phyloP scores from a whole-genome alignment of 2,113 vertebrate genomes.

The Vanacampus margaritifer region DNA sequence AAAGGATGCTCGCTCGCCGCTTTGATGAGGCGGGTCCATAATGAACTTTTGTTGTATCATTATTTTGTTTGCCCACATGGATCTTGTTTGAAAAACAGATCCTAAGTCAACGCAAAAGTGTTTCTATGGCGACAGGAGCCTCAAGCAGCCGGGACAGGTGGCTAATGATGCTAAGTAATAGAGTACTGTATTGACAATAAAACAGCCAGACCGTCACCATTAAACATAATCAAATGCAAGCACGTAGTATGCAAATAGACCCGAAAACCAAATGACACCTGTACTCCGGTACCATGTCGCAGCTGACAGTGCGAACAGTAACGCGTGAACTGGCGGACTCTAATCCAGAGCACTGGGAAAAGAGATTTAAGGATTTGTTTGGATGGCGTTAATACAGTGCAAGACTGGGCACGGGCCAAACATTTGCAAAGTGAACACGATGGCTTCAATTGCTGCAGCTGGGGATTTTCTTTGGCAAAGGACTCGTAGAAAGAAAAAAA shows the following conservation, averaged over 20 bases:
- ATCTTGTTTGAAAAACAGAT: conserved; percentile 40
- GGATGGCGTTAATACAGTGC: conserved; percentile 3
- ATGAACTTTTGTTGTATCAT: conserved; percentile 34
- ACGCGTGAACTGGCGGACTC: background rate
- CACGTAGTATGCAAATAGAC: conserved; percentile 9
- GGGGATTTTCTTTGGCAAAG: background rate
- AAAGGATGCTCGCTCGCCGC: background rate
- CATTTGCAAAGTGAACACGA: background rate
- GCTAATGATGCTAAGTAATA: conserved; percentile 55
- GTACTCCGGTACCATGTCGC: background rate
- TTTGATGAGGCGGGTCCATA: conserved; percentile 12
- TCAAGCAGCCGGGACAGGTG: conserved; percentile 44
- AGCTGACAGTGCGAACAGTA: background rate
- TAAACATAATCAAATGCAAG: conserved; percentile 27
- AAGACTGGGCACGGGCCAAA: background rate
- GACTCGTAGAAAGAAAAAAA: background rate
- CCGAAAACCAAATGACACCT: background rate
- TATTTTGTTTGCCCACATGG: conserved; percentile 14
- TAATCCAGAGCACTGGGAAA: conserved; percentile 1
- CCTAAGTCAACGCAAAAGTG: conserved; percentile 42
- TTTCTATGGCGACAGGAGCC: conserved; percentile 55
- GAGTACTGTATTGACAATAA: conserved; percentile 39
- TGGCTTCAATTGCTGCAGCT: background rate
- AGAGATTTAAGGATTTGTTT: conserved; percentile 13
- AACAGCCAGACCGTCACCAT: conserved; percentile 3